Evolutionary conservation across 92 coral and sea anemone species (phyloP).

Genomic region (Scolanthus callimorphus): DNA sequence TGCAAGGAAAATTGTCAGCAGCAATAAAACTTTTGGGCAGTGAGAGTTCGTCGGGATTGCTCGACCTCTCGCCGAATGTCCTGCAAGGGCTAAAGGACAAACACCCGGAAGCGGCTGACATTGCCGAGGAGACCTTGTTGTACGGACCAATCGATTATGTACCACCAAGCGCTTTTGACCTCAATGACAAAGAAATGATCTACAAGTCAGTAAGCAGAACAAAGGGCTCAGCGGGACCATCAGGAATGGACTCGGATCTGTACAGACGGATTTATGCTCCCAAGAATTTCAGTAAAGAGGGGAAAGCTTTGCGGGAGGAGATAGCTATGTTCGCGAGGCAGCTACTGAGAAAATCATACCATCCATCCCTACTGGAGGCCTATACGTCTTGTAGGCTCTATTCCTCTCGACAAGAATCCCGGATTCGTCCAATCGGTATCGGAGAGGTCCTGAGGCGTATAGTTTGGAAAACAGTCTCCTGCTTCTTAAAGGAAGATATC

Average conservation of each 20-base stretch:
- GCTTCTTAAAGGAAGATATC: too few species aligned
- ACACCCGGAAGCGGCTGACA: slow-evolving; percentile 25
- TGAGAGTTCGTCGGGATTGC: slow-evolving; percentile 42
- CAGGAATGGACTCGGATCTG: slow-evolving; percentile 42
- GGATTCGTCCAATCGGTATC: too few species aligned
- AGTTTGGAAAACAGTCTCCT: too few species aligned
- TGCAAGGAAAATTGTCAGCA: slow-evolving; percentile 60
- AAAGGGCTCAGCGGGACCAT: slow-evolving; percentile 42
- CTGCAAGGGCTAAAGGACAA: slow-evolving; percentile 34
- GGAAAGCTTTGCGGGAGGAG: slow-evolving; percentile 25
- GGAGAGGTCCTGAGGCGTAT: slow-evolving; percentile 18
- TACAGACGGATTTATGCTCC: slow-evolving; percentile 18
- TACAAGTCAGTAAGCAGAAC: slow-evolving; percentile 17
- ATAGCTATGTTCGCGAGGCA: slow-evolving; percentile 15
- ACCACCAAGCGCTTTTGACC: slow-evolving; percentile 31
- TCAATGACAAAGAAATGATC: slow-evolving; percentile 20
- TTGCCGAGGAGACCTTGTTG: slow-evolving; percentile 31
- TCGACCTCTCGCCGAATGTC: slow-evolving; percentile 18
- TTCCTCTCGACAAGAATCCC: too few species aligned
- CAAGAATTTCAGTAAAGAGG: slow-evolving; percentile 25
- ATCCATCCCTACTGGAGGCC: too few species aligned
- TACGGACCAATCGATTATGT: slow-evolving; percentile 35
- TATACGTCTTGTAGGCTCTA: too few species aligned
- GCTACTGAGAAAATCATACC: slow-evolving; percentile 23
- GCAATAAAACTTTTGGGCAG: slow-evolving; percentile 39